Base-by-base conservation (phyloP, 2,113 vertebrate species). In the Corythaixoides concolor region DNA sequence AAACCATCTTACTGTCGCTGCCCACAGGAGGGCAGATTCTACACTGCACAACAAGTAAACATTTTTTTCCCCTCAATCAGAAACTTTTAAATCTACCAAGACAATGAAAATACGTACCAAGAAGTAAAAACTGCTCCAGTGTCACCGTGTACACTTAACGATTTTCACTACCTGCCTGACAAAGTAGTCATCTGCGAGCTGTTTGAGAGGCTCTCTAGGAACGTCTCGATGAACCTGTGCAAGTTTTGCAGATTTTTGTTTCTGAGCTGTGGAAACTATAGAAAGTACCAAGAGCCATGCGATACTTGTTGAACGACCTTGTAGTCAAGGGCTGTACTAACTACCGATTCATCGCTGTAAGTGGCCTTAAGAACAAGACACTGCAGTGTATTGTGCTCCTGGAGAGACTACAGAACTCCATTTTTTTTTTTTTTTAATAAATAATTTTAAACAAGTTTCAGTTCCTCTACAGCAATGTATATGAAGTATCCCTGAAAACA, bases 211-310 rank as follows among this genome's bases (percentile, higher is more conserved):
- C 22, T 33, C 8, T 8, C 53, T 68, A 16, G 12, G 24, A 78
- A 23, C 6, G 7, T 8, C 41, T 59, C 2, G 0, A 75, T 8
- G 12, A 68, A 55, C 0, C 9, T 2, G 8, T 27, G 26, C 33
- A 67, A 52, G 56, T 37, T 85, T 32, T 56, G 62, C 9, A 81
- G 58, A 18, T 43, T 77, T 64, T 50, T 77, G 39, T 6, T 59
- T 27, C 45, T 81, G 72, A 87, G 56, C 30, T 56, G 50, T n/a
- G n/a, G 55, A 75, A 86, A 58, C n/a, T 16, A 58, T 0, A 53
- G 27, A 8, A 81, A 92, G 73, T 23, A 49, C 73, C 30, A 72
- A 32, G 56, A 70, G 32, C 67, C 27, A n/a, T 9, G 35, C 52
- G 89, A 13, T 10, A 50, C 33, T 73, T 80, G 63, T 4, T 77